Evolutionary conservation across 2,113 vertebrate species (phyloP), one percentile per base, ranked within the genome.

Genomic region (Gambusia holbrooki): DNA sequence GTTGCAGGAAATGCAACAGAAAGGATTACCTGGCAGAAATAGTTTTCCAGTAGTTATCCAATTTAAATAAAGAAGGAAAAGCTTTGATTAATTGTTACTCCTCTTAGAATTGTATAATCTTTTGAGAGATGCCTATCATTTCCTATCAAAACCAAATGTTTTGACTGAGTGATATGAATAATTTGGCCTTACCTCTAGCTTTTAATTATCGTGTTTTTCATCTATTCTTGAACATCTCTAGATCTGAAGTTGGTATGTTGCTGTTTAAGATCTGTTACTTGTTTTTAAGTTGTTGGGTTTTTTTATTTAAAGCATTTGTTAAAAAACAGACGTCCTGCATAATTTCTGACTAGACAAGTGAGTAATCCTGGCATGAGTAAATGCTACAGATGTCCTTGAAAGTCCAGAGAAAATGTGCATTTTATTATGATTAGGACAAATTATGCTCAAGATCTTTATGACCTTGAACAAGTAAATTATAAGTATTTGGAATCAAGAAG

Each of bases 271-370:
- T 17, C 14, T 48, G 45, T 17, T 48, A 48, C 45, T 48, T 48
- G 14, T 14, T 42, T 42, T 42, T 42, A 42, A 42, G 40, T 42
- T 15, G 12, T 45, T 45, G 14, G n/a, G n/a, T 4, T 45, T 48
- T 4, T 4, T 14, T 45, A 33, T 33, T 15, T 45, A 45, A 83
- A 87, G 42, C 37, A 73, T 81, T 76, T 81, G 66, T 65, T 81
- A 74, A 73, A 69, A 75, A 66, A 71, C 74, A 66, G 28, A 51
- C 79, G 60, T 73, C 74, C 62, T 27, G 48, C 3, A 2, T 80
- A 48, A 78, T 69, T 15, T 30, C 7, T 9, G 14, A 76, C 62
- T 66, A 71, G 83, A 40, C 62, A 65, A 62, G 33, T 80, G 58
- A 71, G 37, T 66, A 65, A 80, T 75, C 42, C 62, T 25, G 29